Conservation (phyloP, 2,797 vertebrate species). For the Tapirus indicus region DNA sequence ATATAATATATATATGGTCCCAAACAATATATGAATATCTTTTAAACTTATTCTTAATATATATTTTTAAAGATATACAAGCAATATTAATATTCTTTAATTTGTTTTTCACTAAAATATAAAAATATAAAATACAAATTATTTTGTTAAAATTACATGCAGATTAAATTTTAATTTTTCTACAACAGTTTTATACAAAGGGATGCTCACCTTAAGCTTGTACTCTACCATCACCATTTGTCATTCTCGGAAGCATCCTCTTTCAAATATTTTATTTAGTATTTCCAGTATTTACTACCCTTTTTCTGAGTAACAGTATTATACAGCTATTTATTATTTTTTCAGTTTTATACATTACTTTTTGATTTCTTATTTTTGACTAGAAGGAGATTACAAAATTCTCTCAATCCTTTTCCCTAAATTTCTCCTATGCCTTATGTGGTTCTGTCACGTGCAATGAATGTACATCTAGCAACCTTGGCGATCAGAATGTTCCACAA, state of each 20-base stretch:
- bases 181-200: background rate
- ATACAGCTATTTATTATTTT: background rate
- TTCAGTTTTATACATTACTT: background rate
- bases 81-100: background rate
- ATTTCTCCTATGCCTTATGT: background rate
- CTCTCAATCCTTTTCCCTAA: too few species aligned
- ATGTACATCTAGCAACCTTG: rapidly evolving
- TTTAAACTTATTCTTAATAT: background rate
- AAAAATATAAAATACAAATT: background rate
- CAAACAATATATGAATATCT: background rate
- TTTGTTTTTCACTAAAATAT: background rate
- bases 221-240: background rate
- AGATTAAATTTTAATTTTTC: background rate
- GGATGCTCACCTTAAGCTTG: background rate
- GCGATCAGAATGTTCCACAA: background rate
- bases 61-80: background rate
- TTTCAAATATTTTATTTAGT: background rate
- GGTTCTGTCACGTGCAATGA: background rate
- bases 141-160: background rate
- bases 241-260: background rate
- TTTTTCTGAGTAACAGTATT: background rate
- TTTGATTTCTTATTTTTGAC: background rate
- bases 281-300: background rate
- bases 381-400: background rate
- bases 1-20: background rate